Base-by-base conservation (phyloP, 1,140 invertebrate species). In the Penaeus indicus region DNA sequence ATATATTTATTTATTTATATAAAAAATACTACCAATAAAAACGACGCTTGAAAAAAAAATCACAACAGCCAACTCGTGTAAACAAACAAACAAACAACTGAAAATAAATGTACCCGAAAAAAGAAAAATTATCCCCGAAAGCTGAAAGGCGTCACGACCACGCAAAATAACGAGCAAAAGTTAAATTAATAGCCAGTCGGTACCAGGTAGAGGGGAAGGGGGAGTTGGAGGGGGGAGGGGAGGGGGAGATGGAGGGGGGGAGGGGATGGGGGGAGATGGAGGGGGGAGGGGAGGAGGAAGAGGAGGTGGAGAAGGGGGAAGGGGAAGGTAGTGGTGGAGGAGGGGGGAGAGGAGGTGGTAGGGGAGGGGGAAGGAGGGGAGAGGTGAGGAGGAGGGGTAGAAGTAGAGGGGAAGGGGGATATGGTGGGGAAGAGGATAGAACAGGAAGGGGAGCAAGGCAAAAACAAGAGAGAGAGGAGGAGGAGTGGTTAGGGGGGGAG, bases 111-210 rank as follows among this genome's bases (percentile, higher is more conserved):
- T 85, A 75, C 72, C 72, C 32, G 84, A 85, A 85, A 85, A 54
- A 85, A 72, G 47, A 85, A 85, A 85, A 85, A 85, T 63, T 85
- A 85, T 85, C 72, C 54, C 64, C 63, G 25, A 75, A 79, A 85
- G 84, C 84, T 79, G 84, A 85, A 63, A 85, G 84, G 84, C 84
- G 84, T 85, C 84, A 85, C 84, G 54, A 85, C 79, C 77, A 85
- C 63, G 84, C 72, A 38, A 85, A 85, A 85, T 85, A 78, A 85
- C 72, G 84, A 85, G 84, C n/a, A 85, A 85, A 85, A 85, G 84
- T 85, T 85, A 85, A 78, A 85, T 85, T 85, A 85, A 85, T 85
- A 60, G 81, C 27, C 75, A 27, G 32, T 25, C 72, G 42, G 38
- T 27, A 27, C 67, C 8, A 10, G 13, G 84, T 63, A 61, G 67